Evolutionary conservation across 2,888 invertebrate species (phyloP).

Genomic region (Leucophenga maculata): DNA sequence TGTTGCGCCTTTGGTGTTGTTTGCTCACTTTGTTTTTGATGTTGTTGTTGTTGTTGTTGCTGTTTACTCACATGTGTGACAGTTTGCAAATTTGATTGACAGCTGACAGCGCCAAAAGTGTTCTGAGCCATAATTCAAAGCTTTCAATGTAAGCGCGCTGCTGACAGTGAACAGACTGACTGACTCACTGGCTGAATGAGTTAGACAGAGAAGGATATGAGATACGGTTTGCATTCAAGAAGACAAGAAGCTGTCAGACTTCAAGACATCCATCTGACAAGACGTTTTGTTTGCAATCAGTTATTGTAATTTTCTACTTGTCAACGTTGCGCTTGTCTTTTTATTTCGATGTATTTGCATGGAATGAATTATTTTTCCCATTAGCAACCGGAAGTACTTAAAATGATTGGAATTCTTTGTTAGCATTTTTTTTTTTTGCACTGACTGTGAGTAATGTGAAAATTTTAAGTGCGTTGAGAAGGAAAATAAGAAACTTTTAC

Average conservation of each 20-base stretch:
- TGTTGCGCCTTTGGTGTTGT: slow-evolving; percentile 49
- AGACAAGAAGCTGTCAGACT: slow-evolving; percentile 15
- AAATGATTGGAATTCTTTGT: not conserved
- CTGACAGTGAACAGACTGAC: slow-evolving; percentile 48
- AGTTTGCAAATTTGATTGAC: slow-evolving; percentile 67
- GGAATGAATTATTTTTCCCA: not conserved
- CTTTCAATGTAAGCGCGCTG: slow-evolving; percentile 41
- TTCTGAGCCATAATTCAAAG: slow-evolving; percentile 17
- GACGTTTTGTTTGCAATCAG: slow-evolving; percentile 19
- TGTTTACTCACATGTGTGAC: slow-evolving; percentile 55
- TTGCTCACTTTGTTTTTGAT: slow-evolving; percentile 38
- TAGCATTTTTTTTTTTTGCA: too few relatives aligned
- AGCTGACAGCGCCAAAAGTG: slow-evolving; percentile 61
- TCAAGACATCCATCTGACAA: slow-evolving; percentile 9
- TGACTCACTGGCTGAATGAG: too few relatives aligned
- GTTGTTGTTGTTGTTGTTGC: not conserved
- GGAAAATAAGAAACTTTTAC: not conserved
- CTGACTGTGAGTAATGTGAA: too few relatives aligned
- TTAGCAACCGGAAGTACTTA: not conserved
- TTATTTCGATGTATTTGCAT: not conserved
- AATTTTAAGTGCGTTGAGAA: too few relatives aligned
- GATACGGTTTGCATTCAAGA: not conserved
- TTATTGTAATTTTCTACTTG: slow-evolving; percentile 15
- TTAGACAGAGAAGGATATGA: slow-evolving; percentile 14
- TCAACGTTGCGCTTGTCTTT: not conserved